phyloP scores from a whole-genome alignment of 92 coral and sea anemone genomes.

The Epizoanthus ramosus region DNA sequence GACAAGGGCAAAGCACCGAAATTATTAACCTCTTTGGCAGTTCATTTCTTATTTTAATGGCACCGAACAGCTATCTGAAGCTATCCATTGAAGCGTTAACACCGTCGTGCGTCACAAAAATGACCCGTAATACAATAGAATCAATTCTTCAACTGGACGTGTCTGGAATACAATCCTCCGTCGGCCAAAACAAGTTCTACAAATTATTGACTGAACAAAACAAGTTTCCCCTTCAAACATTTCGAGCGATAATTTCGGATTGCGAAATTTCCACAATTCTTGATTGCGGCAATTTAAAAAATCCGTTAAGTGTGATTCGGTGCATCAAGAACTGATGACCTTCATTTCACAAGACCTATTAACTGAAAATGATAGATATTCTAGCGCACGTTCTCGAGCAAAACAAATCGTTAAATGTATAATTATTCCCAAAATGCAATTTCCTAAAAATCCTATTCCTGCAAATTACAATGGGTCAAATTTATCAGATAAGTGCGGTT shows the following conservation, averaged over 20 bases:
- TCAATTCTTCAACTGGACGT: not conserved
- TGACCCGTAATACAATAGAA: not conserved
- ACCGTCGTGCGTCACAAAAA: not conserved
- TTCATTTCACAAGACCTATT: not conserved
- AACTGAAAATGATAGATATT: not conserved
- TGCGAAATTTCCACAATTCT: not conserved
- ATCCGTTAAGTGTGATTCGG: not conserved
- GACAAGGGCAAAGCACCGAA: constrained; percentile 20
- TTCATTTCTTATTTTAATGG: constrained; percentile 14
- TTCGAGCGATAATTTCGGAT: not conserved
- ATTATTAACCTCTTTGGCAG: constrained; percentile 24
- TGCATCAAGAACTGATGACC: not conserved
- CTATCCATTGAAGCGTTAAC: not conserved
- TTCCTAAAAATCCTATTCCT: not conserved
- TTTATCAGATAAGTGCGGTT: not conserved
- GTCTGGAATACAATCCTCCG: not conserved
- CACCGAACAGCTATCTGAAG: not conserved
- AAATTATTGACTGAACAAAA: not conserved
- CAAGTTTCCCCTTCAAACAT: not conserved
- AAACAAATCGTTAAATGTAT: not conserved
- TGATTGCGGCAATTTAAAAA: too few species aligned
- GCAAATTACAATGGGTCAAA: not conserved
- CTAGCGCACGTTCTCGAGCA: not conserved
- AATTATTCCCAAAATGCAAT: constrained; percentile 11
- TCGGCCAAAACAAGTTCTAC: not conserved